Evolutionary conservation across 2,888 invertebrate species (phyloP), one percentile per base, ranked within the genome.

Genomic region (Drosophila quinaria): DNA sequence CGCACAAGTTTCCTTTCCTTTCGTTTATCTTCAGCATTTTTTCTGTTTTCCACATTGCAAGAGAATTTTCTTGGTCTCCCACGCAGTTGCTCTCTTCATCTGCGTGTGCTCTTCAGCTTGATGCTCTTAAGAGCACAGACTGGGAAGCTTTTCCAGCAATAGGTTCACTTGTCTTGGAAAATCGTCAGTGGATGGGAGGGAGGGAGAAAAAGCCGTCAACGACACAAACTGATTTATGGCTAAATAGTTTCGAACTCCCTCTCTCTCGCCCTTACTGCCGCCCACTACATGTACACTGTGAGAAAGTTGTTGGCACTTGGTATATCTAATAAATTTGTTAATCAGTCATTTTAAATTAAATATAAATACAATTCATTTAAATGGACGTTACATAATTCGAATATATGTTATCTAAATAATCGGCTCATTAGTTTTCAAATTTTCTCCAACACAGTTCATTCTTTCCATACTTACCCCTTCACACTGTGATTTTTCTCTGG

Each of bases 1-100:
- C 37, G 54, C 58, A 62, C 13, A 69, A 61, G 69, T 68, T 78
- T 74, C 69, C 60, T 66, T 71, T 64, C 44, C 60, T 66, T 71
- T 64, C 44, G 59, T 51, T 55, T 78, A 69, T 70, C 67, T 74
- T 51, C 65, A 69, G 55, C 67, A 5, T 46, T 44, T 64, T 44
- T 11, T 39, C 22, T 25, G n/a, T 6, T 19, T 59, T 29, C 9
- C n/a, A 29, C 1, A 29, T 39, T 51, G 31, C 49, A 68, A 78
- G 74, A 78, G 78, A 60, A 46, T 46, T 71, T 55, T 29, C 13
- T 22, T 39, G 39, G 37, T 11, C 33, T 37, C 41, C 47, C 51
- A 52, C 31, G 37, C 58, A 35, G 17, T n/a, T 46, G 47, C 47
- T 56, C 79, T 78, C 79, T 78, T 74, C 9, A 55, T 22, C 29